Evolutionary conservation across 2,888 invertebrate genomes (phyloP).

Genomic region (Apantesis nais): DNA sequence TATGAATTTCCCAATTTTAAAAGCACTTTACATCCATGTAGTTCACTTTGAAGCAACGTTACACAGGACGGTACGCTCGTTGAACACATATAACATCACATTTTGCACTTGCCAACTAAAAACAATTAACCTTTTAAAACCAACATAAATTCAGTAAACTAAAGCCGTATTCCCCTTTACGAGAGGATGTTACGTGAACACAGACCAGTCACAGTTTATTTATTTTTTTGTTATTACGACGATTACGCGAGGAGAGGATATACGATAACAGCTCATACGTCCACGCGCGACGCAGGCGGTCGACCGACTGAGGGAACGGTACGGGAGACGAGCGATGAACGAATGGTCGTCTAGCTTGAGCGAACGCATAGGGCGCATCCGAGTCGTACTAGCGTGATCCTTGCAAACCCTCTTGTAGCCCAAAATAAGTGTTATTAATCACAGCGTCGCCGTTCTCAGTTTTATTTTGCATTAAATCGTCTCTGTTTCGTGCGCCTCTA

Average conservation of each 20-base stretch:
- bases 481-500: conserved; percentile 20
- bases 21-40: conserved; percentile 77
- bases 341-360: conserved; percentile 62
- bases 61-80: conserved; percentile 76
- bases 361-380: conserved; percentile 73
- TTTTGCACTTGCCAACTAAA: conserved; percentile 78
- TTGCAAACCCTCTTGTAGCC: conserved; percentile 52
- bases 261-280: conserved; percentile 46
- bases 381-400: conserved; percentile 56
- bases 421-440: conserved; percentile 67
- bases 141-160: conserved; percentile 66
- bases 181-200: conserved; percentile 60
- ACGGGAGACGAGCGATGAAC: conserved; percentile 63
- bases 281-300: conserved; percentile 61
- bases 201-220: conserved; percentile 67
- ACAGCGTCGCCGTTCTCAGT: conserved; percentile 42
- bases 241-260: conserved; percentile 63
- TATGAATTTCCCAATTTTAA: conserved; percentile 74
- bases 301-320: conserved; percentile 74
- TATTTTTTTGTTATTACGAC: conserved; percentile 68
- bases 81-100: conserved; percentile 82
- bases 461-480: conserved; percentile 47
- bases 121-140: conserved; percentile 66
- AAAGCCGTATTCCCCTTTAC: conserved; percentile 54
- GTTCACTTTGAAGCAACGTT: conserved; percentile 79